Evolutionary conservation across 2,113 vertebrate species (phyloP).

Genomic region (Athene noctua): DNA sequence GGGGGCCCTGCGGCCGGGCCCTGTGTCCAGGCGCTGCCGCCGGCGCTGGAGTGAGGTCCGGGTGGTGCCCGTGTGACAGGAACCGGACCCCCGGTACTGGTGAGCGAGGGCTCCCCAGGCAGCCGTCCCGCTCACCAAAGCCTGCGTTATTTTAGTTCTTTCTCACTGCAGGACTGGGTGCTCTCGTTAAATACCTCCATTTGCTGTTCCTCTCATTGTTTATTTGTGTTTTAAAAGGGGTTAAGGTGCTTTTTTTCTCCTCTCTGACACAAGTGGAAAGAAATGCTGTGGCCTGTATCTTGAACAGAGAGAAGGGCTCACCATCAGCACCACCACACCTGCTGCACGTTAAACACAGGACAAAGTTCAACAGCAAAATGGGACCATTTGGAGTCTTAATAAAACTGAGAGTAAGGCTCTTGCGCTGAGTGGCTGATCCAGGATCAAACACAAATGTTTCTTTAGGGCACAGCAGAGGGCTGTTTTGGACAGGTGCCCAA

Average conservation of each 20-base stretch:
- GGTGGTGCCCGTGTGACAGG: fast-evolving
- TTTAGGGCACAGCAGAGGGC: background rate
- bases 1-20: too few relatives aligned
- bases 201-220: background rate
- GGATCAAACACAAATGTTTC: background rate
- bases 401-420: background rate
- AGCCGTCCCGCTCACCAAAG: fast-evolving
- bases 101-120: fast-evolving
- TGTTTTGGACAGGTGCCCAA: background rate
- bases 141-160: fast-evolving
- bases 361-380: background rate
- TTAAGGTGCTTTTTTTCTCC: fast-evolving
- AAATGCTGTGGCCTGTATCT: background rate
- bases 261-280: fast-evolving
- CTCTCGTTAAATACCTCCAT: fast-evolving
- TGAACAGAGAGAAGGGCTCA: background rate
- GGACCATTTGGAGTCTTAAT: background rate
- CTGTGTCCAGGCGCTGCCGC: background rate
- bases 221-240: background rate
- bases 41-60: background rate
- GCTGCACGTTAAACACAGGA: background rate
- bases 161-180: fast-evolving
- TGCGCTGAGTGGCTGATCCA: background rate
- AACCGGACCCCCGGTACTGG: fast-evolving
- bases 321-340: fast-evolving